Percentiles rank a stretch among this genome's conserved stretches.
Conservation (phyloP, 2,113 vertebrate genomes). For the Bungarus multicinctus region DNA sequence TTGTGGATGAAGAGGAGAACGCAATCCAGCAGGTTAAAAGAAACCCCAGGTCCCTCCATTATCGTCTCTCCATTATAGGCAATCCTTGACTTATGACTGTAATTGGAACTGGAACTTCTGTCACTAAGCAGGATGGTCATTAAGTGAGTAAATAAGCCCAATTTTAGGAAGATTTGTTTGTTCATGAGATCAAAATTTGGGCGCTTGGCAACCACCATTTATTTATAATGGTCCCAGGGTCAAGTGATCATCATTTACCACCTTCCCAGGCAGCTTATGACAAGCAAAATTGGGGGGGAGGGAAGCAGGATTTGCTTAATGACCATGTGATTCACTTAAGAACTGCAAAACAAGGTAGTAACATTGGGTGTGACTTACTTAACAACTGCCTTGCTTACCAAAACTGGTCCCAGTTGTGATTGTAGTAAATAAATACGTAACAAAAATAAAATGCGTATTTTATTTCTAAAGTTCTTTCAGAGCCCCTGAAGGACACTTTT, state of each 20-base stretch:
- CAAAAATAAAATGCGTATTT: not conserved
- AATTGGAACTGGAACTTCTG: not conserved
- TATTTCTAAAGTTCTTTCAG: not conserved
- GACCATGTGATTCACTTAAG: not conserved
- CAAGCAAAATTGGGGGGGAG: not conserved
- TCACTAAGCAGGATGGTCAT: not conserved
- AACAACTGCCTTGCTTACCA: not conserved
- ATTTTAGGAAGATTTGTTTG: not conserved
- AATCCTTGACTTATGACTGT: not conserved
- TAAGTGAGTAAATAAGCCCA: not conserved
- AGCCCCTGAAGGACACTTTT: too few relatives aligned
- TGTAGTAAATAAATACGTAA: too few relatives aligned
- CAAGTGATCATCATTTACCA: not conserved
- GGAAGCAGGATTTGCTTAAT: not conserved
- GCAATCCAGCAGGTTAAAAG: not conserved
- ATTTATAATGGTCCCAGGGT: not conserved
- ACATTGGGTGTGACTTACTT: not conserved
- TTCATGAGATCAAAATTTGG: not conserved
- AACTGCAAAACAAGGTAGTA: not conserved
- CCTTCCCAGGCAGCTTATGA: not conserved
- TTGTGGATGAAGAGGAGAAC: too few relatives aligned
- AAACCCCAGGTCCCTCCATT: not conserved
- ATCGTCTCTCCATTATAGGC: not conserved
- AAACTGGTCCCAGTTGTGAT: not conserved
- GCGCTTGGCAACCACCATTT: not conserved